These are phyloP conservation scores for Blera fallax DNA, from an alignment of 2,888 invertebrate species.

Conservation along the genomic window DNA sequence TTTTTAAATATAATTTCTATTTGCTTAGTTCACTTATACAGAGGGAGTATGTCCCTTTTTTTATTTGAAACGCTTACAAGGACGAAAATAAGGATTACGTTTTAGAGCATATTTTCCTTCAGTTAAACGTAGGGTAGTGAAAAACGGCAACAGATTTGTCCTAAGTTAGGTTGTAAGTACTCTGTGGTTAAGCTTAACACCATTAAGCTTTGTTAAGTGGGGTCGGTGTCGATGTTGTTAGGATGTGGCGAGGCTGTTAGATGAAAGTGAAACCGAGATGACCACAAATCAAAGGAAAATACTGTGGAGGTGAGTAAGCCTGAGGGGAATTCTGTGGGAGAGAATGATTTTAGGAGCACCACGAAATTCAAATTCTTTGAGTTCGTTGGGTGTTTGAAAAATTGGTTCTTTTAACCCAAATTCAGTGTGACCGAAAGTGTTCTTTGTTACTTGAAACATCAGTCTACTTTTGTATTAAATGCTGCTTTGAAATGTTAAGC, in stretches of 20 bases:
- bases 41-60: background rate
- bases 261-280: slow-evolving; percentile 3
- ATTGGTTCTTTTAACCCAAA: background rate
- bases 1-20: background rate
- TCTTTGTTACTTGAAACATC: background rate
- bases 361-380: too few species aligned
- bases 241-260: slow-evolving; percentile 3
- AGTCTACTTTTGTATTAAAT: background rate
- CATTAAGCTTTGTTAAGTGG: slow-evolving; percentile 39
- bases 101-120: slow-evolving; percentile 1
- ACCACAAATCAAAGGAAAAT: slow-evolving; percentile 3
- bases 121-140: slow-evolving; percentile 18
- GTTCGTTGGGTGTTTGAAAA: background rate
- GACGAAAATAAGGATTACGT: background rate
- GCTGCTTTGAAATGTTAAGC: too few species aligned
- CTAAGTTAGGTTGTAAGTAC: slow-evolving; percentile 35
- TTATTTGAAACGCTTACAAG: background rate
- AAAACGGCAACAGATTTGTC: slow-evolving; percentile 22
- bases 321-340: background rate
- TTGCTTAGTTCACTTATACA: background rate
- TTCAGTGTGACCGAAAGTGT: background rate
- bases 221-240: background rate
- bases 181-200: slow-evolving; percentile 47
- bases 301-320: background rate
- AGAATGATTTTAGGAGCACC: background rate